phyloP scores from a whole-genome alignment of 1,140 invertebrate species.

The Drosophila burlai region DNA sequence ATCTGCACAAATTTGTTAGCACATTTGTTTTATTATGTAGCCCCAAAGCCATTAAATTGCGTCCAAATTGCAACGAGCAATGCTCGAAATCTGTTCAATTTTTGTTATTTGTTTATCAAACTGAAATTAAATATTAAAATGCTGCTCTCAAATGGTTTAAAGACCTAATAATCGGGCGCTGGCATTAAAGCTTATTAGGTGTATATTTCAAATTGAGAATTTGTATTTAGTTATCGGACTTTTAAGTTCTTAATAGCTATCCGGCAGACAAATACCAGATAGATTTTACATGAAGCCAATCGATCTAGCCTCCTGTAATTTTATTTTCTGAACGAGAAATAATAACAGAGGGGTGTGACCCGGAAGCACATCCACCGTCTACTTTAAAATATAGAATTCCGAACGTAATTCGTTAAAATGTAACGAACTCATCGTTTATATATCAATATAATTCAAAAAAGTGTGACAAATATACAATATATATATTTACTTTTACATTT shows the following conservation, averaged over 20 bases:
- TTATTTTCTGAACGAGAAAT: too few species aligned
- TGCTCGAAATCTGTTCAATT: slow-evolving; percentile 13
- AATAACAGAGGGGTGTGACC: rapidly evolving
- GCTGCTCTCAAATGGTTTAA: too few species aligned
- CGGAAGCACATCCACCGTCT: too few species aligned
- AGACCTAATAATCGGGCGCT: neutral
- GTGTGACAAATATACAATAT: too few species aligned
- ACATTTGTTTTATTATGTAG: slow-evolving; percentile 36
- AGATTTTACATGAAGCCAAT: too few species aligned
- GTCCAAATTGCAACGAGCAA: slow-evolving; percentile 15
- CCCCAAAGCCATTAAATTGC: slow-evolving; percentile 31
- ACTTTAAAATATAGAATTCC: too few species aligned
- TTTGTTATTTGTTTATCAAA: slow-evolving; percentile 2
- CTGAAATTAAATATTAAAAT: slow-evolving; percentile 2
- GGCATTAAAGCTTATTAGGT: neutral
- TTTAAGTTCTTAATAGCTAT: neutral
- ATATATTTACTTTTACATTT: too few species aligned
- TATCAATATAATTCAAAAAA: too few species aligned
- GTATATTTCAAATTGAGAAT: neutral
- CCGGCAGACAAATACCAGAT: neutral
- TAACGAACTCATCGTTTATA: too few species aligned
- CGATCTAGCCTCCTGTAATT: too few species aligned
- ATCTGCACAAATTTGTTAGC: slow-evolving; percentile 53
- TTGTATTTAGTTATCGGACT: neutral
- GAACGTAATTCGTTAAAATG: too few species aligned